A percentile compares a stretch with the other conserved stretches of the same genome.
These are phyloP conservation scores for Notodonta dromedarius DNA, from an alignment of 2,888 invertebrate species.

Conservation along the genomic window DNA sequence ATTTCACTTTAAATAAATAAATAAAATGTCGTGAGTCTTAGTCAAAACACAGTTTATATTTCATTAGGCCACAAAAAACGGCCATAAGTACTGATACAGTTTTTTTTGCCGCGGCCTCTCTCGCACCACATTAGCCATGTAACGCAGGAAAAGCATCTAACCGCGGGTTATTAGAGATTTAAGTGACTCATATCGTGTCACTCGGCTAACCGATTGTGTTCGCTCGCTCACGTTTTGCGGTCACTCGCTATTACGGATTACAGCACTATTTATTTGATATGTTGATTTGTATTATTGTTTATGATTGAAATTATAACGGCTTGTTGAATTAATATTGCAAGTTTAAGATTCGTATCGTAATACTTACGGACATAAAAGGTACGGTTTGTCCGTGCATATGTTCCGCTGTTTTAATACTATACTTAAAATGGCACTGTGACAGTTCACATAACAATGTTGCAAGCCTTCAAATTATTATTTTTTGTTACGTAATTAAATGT, in stretches of 20 bases:
- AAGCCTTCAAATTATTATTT: conserved; percentile 3
- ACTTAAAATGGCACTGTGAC: conserved; percentile 41
- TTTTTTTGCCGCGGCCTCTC: neutral
- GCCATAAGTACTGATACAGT: neutral
- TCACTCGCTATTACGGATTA: conserved; percentile 46
- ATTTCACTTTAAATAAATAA: too few relatives aligned
- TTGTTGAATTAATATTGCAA: conserved; percentile 52
- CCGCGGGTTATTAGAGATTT: conserved; percentile 16
- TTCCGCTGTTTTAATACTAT: conserved; percentile 21
- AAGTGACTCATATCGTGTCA: conserved; percentile 45
- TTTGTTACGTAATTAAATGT: conserved; percentile 7
- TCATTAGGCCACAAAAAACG: neutral
- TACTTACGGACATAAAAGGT: conserved; percentile 37
- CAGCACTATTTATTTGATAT: conserved; percentile 41
- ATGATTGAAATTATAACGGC: conserved; percentile 50
- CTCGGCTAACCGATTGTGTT: conserved; percentile 30
- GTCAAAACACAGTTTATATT: neutral
- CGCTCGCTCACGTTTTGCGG: conserved; percentile 57
- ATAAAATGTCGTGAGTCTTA: neutral
- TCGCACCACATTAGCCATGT: neutral
- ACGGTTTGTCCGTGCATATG: conserved; percentile 21
- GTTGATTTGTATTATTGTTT: conserved; percentile 57
- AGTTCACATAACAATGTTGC: conserved; percentile 24
- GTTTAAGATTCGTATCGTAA: conserved; percentile 51
- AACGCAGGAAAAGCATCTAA: conserved; percentile 12